Evolutionary conservation across 2,113 vertebrate species (phyloP).

Genomic region (Sprattus sprattus): DNA sequence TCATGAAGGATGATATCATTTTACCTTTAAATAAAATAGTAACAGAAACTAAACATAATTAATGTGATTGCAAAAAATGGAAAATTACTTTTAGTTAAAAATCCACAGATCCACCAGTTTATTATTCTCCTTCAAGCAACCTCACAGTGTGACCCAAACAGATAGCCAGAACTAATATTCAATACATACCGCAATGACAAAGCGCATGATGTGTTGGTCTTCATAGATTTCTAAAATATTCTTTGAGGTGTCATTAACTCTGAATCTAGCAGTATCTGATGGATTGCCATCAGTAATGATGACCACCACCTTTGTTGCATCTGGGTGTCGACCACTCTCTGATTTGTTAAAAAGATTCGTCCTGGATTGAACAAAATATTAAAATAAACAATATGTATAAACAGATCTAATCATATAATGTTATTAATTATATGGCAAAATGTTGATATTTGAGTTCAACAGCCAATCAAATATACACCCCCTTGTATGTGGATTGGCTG

Average conservation of each 20-base stretch:
- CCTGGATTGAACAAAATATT: constrained; percentile 45
- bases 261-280: accelerated
- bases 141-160: neutral
- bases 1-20: too few species aligned
- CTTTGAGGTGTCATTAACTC: neutral
- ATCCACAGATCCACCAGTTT: too few species aligned
- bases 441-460: neutral
- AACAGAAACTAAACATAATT: too few species aligned
- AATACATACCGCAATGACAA: constrained; percentile 69
- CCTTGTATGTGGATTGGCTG: too few species aligned
- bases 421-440: neutral
- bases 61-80: too few species aligned
- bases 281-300: constrained; percentile 79
- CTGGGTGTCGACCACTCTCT: constrained; percentile 58
- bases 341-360: constrained; percentile 43
- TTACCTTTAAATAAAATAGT: too few species aligned
- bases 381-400: neutral
- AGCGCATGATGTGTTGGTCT: constrained; percentile 54
- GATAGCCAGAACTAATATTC: neutral
- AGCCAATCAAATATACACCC: too few species aligned
- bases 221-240: neutral
- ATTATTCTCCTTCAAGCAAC: too few species aligned
- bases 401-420: neutral
- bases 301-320: constrained; percentile 73
- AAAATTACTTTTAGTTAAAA: too few species aligned